Conservation (phyloP, 2,113 vertebrate genomes). For the Otus sunia region DNA sequence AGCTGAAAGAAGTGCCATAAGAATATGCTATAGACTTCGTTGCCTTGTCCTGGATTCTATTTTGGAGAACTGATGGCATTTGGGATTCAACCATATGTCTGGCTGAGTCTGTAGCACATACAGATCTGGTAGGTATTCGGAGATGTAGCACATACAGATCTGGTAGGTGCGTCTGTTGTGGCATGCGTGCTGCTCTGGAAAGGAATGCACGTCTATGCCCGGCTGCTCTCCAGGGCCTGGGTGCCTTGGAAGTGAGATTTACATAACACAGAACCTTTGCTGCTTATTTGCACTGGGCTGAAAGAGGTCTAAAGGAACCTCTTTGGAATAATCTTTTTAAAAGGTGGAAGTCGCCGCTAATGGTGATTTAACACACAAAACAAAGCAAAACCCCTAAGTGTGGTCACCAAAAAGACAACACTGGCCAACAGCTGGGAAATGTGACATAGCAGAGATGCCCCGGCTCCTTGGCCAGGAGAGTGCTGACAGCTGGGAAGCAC, state of each 20-base stretch:
- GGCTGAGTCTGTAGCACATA: not conserved
- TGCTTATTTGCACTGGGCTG: not conserved
- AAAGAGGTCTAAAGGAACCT: not conserved
- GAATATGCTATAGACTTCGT: constrained; percentile 24
- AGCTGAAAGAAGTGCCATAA: not conserved
- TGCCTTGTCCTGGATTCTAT: constrained; percentile 58
- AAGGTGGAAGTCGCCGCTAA: not conserved
- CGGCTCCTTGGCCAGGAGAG: not conserved
- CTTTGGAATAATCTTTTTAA: not conserved
- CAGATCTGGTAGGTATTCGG: not conserved
- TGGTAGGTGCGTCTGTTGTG: not conserved
- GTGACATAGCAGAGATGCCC: not conserved
- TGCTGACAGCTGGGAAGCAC: not conserved
- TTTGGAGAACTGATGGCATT: constrained; percentile 42
- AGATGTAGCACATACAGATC: not conserved
- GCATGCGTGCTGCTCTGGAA: not conserved
- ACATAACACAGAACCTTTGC: not conserved
- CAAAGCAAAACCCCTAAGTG: not conserved
- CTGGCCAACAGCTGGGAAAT: not conserved
- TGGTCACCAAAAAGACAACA: not conserved
- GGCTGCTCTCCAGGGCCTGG: not conserved
- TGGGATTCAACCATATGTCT: constrained; percentile 31
- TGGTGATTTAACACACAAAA: not conserved
- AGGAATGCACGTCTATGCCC: not conserved
- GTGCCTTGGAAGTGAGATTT: not conserved